A percentile compares a stretch with the other conserved stretches of the same genome.
These are phyloP conservation scores for Thaumatotibia leucotreta DNA, from an alignment of 1,140 invertebrate genomes.

Conservation along the genomic window DNA sequence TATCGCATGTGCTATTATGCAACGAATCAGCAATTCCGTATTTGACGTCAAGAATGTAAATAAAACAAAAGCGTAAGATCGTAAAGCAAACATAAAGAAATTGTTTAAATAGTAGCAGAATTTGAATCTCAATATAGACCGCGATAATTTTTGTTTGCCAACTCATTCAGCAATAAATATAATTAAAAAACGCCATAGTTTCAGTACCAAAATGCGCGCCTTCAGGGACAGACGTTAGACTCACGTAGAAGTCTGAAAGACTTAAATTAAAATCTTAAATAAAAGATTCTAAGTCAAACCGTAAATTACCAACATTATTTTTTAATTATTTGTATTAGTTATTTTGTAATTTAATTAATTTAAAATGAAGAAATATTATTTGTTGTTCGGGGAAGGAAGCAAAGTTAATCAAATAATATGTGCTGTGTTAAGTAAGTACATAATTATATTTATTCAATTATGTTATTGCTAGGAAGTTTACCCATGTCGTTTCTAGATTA, in stretches of 20 bases:
- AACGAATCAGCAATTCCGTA: no score
- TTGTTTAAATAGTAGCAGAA: no score
- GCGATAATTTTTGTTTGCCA: neutral
- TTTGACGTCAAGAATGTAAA: no score
- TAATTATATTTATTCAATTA: neutral
- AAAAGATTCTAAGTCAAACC: neutral
- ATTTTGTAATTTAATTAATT: no score
- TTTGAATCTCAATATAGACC: neutral
- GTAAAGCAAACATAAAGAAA: no score
- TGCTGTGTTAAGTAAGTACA: constrained; percentile 46
- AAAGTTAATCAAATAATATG: constrained; percentile 50
- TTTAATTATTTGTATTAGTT: no score
- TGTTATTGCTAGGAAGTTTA: no score
- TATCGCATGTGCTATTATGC: no score
- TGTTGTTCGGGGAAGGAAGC: constrained; percentile 39
- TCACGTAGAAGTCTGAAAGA: neutral
- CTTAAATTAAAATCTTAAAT: neutral
- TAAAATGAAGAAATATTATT: constrained; percentile 40
- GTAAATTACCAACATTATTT: no score
- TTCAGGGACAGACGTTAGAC: neutral
- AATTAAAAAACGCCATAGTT: neutral
- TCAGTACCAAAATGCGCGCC: neutral
- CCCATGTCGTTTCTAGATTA: no score
- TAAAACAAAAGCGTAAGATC: no score
- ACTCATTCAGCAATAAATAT: neutral